These are phyloP conservation scores for Spongilla lacustris DNA, from an alignment of 37 sponge, comb jelly and placozoan genomes.

Conservation along the genomic window DNA sequence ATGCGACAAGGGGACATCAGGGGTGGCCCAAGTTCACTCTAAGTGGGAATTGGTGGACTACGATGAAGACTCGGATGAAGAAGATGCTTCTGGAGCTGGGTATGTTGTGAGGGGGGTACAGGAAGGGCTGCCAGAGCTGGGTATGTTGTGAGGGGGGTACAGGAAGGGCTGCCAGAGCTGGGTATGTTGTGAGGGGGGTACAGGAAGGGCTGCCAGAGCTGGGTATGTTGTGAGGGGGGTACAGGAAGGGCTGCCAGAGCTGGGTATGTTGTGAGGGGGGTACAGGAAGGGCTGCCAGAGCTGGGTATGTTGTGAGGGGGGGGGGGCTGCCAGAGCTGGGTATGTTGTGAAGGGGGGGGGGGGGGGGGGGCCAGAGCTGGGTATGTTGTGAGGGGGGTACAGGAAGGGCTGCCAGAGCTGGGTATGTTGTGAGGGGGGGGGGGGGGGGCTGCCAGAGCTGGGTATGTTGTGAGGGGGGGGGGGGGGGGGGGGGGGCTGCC, in stretches of 20 bases:
- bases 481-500: neutral
- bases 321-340: no score
- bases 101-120: neutral
- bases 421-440: no score
- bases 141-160: neutral
- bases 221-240: no score
- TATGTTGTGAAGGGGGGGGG: no score
- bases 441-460: neutral
- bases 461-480: neutral
- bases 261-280: no score
- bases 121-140: neutral
- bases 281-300: no score
- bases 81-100: neutral
- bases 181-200: neutral
- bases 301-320: no score
- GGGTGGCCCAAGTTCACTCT: conserved; percentile 12
- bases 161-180: neutral
- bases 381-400: no score
- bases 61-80: conserved; percentile 59
- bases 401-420: neutral
- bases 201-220: neutral
- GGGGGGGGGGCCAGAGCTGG: no score
- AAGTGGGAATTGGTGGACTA: conserved; percentile 73
- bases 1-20: neutral
- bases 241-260: no score